phyloP scores from a whole-genome alignment of 92 coral and sea anemone genomes.

The Pocillopora grandis region DNA sequence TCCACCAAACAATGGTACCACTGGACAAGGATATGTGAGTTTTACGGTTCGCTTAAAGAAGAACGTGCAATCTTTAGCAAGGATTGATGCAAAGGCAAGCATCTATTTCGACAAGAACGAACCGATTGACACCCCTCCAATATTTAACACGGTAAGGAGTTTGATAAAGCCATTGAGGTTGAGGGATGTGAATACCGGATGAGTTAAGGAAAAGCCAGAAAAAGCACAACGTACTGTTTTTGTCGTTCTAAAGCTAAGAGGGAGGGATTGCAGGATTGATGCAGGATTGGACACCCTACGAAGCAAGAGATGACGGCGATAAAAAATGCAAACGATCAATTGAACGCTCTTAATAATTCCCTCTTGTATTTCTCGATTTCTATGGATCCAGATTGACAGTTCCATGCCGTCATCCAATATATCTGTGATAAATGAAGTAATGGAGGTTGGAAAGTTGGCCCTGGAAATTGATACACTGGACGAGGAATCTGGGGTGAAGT shows the following conservation, averaged over 20 bases:
- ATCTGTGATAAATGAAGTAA: constrained; percentile 59
- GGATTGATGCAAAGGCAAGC: constrained; percentile 79
- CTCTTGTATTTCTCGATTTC: neutral
- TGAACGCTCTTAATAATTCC: neutral
- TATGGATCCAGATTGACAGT: constrained; percentile 64
- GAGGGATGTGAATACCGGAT: too few relatives aligned
- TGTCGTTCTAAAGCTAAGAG: too few relatives aligned
- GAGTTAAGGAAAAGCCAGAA: too few relatives aligned
- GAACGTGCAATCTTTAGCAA: constrained; percentile 51
- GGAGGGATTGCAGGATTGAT: too few relatives aligned
- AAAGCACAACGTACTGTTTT: too few relatives aligned
- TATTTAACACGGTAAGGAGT: constrained; percentile 74
- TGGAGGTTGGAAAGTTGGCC: constrained; percentile 64
- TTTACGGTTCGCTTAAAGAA: constrained; percentile 57
- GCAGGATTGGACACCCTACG: neutral
- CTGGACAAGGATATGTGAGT: constrained; percentile 78
- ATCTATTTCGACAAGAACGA: constrained; percentile 77
- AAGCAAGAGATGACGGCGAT: too few relatives aligned
- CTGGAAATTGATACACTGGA: constrained; percentile 62
- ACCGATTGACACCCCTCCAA: constrained; percentile 83
- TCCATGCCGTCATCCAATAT: constrained; percentile 60
- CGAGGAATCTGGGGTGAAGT: constrained; percentile 75
- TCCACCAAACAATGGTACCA: constrained; percentile 83
- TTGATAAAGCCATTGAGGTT: neutral
- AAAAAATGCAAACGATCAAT: too few relatives aligned